These are phyloP conservation scores for Dryocosmus kuriphilus DNA, from an alignment of 2,888 invertebrate species.

Conservation along the genomic window DNA sequence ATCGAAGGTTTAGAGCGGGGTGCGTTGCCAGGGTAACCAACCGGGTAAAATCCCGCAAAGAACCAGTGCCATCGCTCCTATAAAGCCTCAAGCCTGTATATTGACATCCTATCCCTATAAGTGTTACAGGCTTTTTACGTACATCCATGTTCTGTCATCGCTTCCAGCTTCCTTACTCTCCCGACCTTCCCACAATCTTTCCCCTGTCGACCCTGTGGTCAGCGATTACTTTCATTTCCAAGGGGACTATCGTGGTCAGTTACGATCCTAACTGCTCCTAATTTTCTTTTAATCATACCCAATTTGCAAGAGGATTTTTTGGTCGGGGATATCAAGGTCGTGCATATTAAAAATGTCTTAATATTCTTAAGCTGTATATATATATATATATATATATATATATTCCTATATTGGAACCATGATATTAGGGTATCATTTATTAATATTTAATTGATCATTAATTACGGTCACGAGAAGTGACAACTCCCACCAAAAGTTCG, in stretches of 20 bases:
- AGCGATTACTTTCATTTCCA: constrained; percentile 24
- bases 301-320: neutral
- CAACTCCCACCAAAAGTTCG: neutral
- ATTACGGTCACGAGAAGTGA: neutral
- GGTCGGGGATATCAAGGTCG: too few species aligned
- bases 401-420: neutral
- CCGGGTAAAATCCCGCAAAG: constrained; percentile 77
- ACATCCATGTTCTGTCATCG: constrained; percentile 34
- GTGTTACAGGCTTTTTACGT: constrained; percentile 37
- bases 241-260: constrained; percentile 21
- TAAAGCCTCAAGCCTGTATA: constrained; percentile 57
- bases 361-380: too few species aligned
- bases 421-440: too few species aligned
- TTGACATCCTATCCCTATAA: constrained; percentile 55
- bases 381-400: too few species aligned
- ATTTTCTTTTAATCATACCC: constrained; percentile 18
- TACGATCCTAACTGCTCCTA: neutral
- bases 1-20: constrained; percentile 60
- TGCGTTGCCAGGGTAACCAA: constrained; percentile 76
- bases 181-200: constrained; percentile 44
- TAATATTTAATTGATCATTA: neutral
- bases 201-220: constrained; percentile 24
- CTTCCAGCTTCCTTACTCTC: constrained; percentile 44
- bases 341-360: too few species aligned
- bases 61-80: constrained; percentile 68